phyloP scores from a whole-genome alignment of 2,113 vertebrate genomes.

The Dasyornis broadbenti region DNA sequence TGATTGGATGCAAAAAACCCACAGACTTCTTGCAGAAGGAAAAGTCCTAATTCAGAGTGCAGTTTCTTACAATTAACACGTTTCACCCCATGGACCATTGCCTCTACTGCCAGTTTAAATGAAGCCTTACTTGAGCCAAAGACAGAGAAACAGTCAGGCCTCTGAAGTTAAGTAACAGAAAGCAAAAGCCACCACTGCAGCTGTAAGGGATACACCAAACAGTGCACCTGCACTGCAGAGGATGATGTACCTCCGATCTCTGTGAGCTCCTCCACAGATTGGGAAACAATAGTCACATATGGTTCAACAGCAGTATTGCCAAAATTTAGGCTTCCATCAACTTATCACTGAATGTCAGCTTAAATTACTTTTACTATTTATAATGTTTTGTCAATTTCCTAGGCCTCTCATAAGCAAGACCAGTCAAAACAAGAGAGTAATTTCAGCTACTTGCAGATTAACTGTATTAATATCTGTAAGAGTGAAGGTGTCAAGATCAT shows the following conservation, averaged over 20 bases:
- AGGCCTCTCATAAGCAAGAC: not conserved
- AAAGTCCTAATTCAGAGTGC: constrained; percentile 78
- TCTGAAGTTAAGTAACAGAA: not conserved
- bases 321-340: not conserved
- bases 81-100: not conserved
- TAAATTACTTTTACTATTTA: not conserved
- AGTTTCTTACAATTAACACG: not conserved
- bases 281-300: not conserved
- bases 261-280: not conserved
- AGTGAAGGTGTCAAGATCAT: constrained; percentile 74
- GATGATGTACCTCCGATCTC: fast-evolving
- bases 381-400: not conserved
- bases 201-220: not conserved
- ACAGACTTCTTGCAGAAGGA: constrained; percentile 64
- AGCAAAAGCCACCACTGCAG: not conserved
- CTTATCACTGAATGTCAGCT: not conserved
- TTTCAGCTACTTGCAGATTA: not conserved
- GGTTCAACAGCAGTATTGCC: not conserved
- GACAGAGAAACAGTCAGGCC: not conserved
- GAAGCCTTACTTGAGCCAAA: not conserved
- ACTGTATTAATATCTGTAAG: constrained; percentile 72
- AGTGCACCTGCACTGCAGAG: fast-evolving
- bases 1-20: constrained; percentile 44
- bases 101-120: not conserved
- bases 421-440: constrained; percentile 46